A percentile compares a stretch with the other conserved stretches of the same genome.
Evolutionary conservation across 2,888 invertebrate genomes (phyloP).

Genomic region (Aphidius colemani): DNA sequence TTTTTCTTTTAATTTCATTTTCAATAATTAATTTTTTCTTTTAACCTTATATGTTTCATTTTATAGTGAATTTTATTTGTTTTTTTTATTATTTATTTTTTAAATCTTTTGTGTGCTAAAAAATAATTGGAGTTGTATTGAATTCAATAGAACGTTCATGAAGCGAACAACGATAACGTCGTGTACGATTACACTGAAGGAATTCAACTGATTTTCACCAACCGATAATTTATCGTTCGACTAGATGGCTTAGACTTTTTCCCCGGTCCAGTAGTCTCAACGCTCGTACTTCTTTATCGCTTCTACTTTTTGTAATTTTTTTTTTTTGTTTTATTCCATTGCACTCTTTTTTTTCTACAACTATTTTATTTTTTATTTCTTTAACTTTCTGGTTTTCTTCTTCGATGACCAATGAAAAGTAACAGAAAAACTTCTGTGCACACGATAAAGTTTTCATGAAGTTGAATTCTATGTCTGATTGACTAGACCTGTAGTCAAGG

Average conservation of each 20-base stretch:
- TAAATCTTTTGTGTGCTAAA: no score
- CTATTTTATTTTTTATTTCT: slow-evolving; percentile 9
- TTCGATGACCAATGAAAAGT: slow-evolving; percentile 12
- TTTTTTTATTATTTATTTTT: no score
- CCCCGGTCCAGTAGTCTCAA: slow-evolving; percentile 1
- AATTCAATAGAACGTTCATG: slow-evolving; percentile 12
- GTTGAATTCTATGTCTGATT: slow-evolving; percentile 32
- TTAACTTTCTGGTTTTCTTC: slow-evolving; percentile 9
- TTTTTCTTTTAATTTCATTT: no score
- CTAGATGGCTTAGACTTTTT: slow-evolving; percentile 8
- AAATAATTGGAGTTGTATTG: slow-evolving; percentile 1
- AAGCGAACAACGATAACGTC: slow-evolving; percentile 11
- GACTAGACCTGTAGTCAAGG: slow-evolving; percentile 7
- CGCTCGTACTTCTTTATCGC: neutral
- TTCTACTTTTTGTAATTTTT: neutral
- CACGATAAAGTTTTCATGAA: slow-evolving; percentile 33
- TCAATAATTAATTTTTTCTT: no score
- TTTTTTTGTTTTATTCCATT: neutral
- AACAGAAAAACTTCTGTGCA: slow-evolving; percentile 22
- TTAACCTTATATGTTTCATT: no score
- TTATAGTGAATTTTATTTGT: no score
- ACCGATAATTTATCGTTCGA: slow-evolving; percentile 16
- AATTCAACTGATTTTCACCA: slow-evolving; percentile 17
- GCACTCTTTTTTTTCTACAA: neutral
- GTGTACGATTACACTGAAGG: slow-evolving; percentile 14